Evolutionary conservation across 2,888 invertebrate species (phyloP), one percentile per base, ranked within the genome.

Genomic region (Priocnemis perturbator): DNA sequence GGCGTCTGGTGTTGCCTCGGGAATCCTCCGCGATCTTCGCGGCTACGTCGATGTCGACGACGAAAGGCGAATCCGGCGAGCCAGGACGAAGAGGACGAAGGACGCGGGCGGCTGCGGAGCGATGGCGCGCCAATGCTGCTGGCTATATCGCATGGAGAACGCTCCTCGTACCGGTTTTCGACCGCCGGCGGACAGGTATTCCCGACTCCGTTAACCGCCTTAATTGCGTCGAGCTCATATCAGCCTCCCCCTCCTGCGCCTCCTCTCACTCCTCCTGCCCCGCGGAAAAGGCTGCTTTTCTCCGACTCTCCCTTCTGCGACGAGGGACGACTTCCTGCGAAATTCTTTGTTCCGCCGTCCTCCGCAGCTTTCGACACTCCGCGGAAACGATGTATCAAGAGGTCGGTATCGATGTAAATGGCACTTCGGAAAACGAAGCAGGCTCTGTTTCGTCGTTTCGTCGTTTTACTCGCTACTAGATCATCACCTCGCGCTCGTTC

Each of bases 151-250:
- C 68, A 60, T 66, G 81, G 77, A 77, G 77, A 83, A 82, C 77
- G 83, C 79, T 76, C 79, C 77, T 50, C 50, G 50, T 86, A 86
- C 86, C 86, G 86, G 86, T 85, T 86, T 86, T 83, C 78, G 81
- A 77, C 77, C 75, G 77, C 73, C 78, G 71, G 75, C 78, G 78
- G 83, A 81, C 85, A 82, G 86, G 83, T 83, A 85, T 86, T 83
- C 82, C 82, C 77, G 73, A 78, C 82, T 84, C 86, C 86, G 85
- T 86, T 85, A 85, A 82, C 80, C 81, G 80, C 78, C 78, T 83
- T 82, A 79, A 84, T 85, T 82, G 82, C 83, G 74, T 75, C 74
- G 73, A 55, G 63, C 69, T 71, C 75, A 57, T 75, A 69, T 73
- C 73, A 26, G 5, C 21, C 52, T 23, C 20, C 56, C 26, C 15